Conservation (phyloP, 2,113 vertebrate genomes). For the Anoura caudifer region DNA sequence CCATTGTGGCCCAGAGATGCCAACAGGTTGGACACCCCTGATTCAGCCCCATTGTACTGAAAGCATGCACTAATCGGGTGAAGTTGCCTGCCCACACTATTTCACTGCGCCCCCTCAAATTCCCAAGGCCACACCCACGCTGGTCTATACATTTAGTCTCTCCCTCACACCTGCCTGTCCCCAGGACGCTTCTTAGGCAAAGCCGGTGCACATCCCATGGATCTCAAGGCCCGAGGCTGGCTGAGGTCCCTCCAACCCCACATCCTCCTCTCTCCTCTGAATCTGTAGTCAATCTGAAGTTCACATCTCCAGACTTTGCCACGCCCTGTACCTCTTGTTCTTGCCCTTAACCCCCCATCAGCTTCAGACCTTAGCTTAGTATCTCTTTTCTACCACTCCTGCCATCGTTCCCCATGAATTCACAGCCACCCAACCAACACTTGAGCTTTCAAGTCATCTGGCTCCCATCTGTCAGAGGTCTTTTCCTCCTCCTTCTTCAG, state of each 20-base stretch:
- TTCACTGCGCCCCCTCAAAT: background rate
- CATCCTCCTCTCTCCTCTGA: background rate
- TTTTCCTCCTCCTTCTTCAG: background rate
- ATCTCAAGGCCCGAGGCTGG: background rate
- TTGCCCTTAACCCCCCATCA: background rate
- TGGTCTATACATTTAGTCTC: rapidly evolving
- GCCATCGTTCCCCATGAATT: background rate
- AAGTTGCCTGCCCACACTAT: background rate
- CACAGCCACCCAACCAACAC: background rate
- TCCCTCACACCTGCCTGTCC: background rate
- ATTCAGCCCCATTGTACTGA: background rate
- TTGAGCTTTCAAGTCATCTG: background rate
- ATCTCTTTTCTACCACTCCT: background rate
- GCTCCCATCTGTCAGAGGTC: too few relatives aligned
- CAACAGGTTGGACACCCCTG: too few relatives aligned
- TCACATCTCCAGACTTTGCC: background rate
- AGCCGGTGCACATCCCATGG: background rate
- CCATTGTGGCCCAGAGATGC: too few relatives aligned
- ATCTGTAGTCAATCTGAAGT: background rate
- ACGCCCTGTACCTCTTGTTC: rapidly evolving
- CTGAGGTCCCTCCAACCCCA: background rate
- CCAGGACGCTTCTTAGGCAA: background rate
- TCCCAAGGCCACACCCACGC: background rate
- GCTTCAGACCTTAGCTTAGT: background rate
- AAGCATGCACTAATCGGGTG: background rate